These are phyloP conservation scores for Phalera bucephala DNA, from an alignment of 2,888 invertebrate species.

Conservation along the genomic window DNA sequence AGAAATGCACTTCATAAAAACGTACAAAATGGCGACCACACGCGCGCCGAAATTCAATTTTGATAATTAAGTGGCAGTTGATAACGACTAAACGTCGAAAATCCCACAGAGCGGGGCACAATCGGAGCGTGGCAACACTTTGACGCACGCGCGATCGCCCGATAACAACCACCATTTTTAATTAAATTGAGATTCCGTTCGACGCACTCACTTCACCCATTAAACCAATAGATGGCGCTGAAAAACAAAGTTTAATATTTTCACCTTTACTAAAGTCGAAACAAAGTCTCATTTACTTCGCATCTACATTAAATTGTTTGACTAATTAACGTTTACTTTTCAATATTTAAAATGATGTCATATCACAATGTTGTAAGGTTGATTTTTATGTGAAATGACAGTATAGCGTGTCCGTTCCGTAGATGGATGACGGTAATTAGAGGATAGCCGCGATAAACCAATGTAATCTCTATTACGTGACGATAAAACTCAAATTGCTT, in stretches of 20 bases:
- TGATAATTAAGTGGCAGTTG: conserved; percentile 73
- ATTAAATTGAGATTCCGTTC: conserved; percentile 79
- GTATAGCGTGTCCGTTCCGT: conserved; percentile 53
- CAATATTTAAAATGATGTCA: conserved; percentile 27
- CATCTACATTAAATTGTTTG: conserved; percentile 3
- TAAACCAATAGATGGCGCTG: conserved; percentile 29
- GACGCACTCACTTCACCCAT: conserved; percentile 49
- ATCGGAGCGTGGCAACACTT: conserved; percentile 71
- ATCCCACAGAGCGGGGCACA: conserved; percentile 37
- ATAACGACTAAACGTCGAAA: conserved; percentile 52
- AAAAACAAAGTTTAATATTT: conserved; percentile 1
- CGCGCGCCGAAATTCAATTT: conserved; percentile 62
- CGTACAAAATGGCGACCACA: conserved; percentile 33
- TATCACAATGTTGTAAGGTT: conserved; percentile 35
- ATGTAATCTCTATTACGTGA: conserved; percentile 72
- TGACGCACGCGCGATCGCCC: conserved; percentile 59
- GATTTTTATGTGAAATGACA: conserved; percentile 35
- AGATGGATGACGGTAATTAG: conserved; percentile 67
- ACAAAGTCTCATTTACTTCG: conserved; percentile 15
- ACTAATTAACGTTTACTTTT: conserved; percentile 15
- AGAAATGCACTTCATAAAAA: conserved; percentile 30
- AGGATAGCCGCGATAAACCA: conserved; percentile 63
- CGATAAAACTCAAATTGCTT: conserved; percentile 77
- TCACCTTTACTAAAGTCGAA: background rate
- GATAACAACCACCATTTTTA: conserved; percentile 72